These are phyloP conservation scores for Imbricaverruca yamaguchii DNA, from an alignment of 2,888 invertebrate genomes.

Conservation along the genomic window DNA sequence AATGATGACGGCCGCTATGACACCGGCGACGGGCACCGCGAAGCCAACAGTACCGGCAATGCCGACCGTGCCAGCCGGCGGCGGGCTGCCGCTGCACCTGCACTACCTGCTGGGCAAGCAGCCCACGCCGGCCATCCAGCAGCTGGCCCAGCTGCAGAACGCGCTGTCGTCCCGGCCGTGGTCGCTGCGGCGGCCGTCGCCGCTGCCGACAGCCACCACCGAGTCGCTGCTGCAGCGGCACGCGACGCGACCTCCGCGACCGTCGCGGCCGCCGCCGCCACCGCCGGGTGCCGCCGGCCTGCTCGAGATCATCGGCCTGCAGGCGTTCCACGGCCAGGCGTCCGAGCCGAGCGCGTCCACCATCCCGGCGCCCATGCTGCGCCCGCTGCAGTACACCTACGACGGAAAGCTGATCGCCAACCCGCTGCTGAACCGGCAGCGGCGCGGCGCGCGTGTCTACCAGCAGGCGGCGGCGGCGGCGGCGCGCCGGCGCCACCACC, in stretches of 20 bases:
- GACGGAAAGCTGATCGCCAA: slow-evolving; percentile 3
- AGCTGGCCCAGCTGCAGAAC: background rate
- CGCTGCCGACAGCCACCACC: background rate
- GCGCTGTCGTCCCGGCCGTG: background rate
- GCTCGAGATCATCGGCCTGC: background rate
- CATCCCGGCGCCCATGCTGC: background rate
- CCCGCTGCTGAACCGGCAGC: background rate
- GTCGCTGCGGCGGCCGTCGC: background rate
- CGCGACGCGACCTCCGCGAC: background rate
- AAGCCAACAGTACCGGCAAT: background rate
- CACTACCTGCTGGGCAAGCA: background rate
- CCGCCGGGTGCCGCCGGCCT: background rate
- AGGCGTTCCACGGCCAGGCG: slow-evolving; percentile 8
- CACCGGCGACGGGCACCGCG: background rate
- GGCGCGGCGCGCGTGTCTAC: background rate
- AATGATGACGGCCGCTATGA: background rate
- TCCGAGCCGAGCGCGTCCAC: background rate
- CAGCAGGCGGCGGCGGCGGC: background rate
- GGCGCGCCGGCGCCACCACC: background rate
- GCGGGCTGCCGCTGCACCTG: background rate
- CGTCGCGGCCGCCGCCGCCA: background rate
- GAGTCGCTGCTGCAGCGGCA: background rate
- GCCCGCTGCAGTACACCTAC: background rate
- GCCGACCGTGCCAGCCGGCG: background rate
- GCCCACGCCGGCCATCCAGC: background rate